Evolutionary conservation across 2,797 vertebrate genomes (phyloP).

Genomic region (Coregonus suidteri): DNA sequence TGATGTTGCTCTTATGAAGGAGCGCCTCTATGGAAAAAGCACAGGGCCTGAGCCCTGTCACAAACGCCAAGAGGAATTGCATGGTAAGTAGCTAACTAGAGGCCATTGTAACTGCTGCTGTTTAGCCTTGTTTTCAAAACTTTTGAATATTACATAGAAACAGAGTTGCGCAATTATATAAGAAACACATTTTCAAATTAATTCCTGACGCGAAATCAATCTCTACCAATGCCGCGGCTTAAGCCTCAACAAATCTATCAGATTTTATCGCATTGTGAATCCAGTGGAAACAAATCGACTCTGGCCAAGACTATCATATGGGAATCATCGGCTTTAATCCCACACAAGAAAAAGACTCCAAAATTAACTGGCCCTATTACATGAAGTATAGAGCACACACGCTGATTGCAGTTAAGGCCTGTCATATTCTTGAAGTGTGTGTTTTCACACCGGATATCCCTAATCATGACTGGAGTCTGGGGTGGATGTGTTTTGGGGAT

Average conservation of each 20-base stretch:
- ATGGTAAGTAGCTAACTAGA: not conserved
- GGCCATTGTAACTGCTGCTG: not conserved
- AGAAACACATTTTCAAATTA: not conserved
- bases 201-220: not conserved
- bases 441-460: not conserved
- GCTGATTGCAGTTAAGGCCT: not conserved
- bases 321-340: not conserved
- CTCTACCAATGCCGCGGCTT: not conserved
- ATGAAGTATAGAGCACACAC: not conserved
- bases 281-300: not conserved
- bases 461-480: not conserved
- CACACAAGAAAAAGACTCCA: not conserved
- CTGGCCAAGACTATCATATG: not conserved
- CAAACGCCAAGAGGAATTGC: slow-evolving; percentile 17
- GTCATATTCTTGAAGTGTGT: not conserved
- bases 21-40: slow-evolving; percentile 32
- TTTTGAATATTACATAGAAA: not conserved
- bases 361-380: not conserved
- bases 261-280: not conserved
- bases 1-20: not conserved
- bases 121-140: not conserved
- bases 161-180: not conserved
- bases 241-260: not conserved
- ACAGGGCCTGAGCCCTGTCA: slow-evolving; percentile 23
- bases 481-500: not conserved